Percentiles rank a stretch among this genome's conserved stretches.
Conservation (phyloP, 2,113 vertebrate species). For the Ginglymostoma cirratum region DNA sequence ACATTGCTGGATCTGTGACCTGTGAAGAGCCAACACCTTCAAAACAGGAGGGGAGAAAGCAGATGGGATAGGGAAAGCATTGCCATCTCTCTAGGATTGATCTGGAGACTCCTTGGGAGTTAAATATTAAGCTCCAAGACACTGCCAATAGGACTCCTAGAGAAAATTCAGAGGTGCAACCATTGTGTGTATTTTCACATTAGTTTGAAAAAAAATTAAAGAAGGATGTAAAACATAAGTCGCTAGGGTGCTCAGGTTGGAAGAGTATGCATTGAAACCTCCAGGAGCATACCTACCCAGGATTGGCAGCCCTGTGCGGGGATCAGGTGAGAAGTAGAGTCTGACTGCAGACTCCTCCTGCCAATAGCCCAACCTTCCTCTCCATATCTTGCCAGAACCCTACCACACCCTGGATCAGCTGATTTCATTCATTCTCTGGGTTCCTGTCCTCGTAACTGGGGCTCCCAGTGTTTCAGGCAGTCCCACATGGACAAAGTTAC, state of each 20-base stretch:
- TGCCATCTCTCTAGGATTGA: not conserved
- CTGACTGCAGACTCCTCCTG: not conserved
- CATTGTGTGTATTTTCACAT: not conserved
- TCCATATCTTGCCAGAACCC: not conserved
- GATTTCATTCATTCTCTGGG: conserved; percentile 2
- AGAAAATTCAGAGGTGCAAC: not conserved
- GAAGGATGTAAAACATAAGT: not conserved
- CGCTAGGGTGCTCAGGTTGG: not conserved
- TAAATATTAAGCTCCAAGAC: not conserved
- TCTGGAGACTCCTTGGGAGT: not conserved
- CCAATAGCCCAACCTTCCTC: not conserved
- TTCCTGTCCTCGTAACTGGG: not conserved
- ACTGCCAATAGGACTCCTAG: not conserved
- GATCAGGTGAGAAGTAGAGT: not conserved
- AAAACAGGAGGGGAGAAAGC: not conserved
- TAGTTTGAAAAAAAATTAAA: not conserved
- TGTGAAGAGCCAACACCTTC: not conserved
- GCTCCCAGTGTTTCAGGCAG: not conserved
- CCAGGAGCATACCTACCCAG: not conserved
- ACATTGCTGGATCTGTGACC: not conserved
- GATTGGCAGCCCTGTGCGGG: not conserved
- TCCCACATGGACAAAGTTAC: not conserved
- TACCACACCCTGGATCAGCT: not conserved
- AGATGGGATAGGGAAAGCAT: not conserved
- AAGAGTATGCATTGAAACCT: not conserved